Evolutionary conservation across 2,113 vertebrate genomes (phyloP), one percentile per base, ranked within the genome.

Genomic region (Archocentrus centrarchus): DNA sequence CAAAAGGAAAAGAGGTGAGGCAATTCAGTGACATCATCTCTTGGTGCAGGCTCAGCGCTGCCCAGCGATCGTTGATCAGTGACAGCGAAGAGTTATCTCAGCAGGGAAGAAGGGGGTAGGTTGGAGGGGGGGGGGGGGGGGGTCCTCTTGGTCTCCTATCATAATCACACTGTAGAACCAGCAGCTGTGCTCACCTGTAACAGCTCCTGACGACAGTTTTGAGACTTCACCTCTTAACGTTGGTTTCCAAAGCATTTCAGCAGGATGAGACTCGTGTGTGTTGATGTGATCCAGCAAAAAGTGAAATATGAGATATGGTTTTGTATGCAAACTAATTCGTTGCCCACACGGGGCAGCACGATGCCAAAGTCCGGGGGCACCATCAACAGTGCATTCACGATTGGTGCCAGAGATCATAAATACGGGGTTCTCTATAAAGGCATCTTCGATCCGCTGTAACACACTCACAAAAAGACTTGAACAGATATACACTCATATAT

Each of bases 21-120:
- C 83, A 79, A 79, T 89, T 70, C 15, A 30, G 91, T 93, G 94
- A 95, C 92, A 93, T 95, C 92, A 93, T 89, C 90, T 92, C 89
- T 89, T 85, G 90, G 88, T 15, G 58, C 82, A 76, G 88, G 79
- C 66, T 81, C 73, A 77, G 77, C 53, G 41, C 88, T 86, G 90
- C 79, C 59, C 77, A 18, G 63, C 77, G 64, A 87, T 75, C 81
- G 88, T 9, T 77, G 83, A 82, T 86, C 73, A 70, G 79, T 73
- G 82, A 83, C 64, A 77, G 79, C 27, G 64, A 59, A 35, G 70
- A 47, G 81, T 85, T 82, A 62, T 35, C 81, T 62, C 81, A 84
- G 81, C 88, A 73, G 68, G 82, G 73, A 55, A 63, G 50, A 44
- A 22, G 76, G 75, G 11, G 57, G 44, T 15, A 4, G 39, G 13